These are phyloP conservation scores for Gopherus evgoodei DNA, from an alignment of 2,113 vertebrate genomes.

Conservation along the genomic window DNA sequence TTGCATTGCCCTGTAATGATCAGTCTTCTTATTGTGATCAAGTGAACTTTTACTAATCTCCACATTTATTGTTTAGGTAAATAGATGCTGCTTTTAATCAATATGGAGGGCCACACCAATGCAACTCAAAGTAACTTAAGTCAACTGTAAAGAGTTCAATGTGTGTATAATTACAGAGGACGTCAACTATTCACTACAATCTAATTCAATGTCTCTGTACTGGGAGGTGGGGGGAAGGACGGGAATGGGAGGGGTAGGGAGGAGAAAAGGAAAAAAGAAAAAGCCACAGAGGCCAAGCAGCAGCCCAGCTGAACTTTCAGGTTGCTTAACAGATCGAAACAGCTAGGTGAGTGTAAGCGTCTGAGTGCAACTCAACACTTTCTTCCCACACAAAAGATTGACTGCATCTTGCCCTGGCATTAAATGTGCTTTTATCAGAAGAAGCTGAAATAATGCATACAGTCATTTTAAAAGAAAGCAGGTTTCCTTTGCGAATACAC, in stretches of 20 bases:
- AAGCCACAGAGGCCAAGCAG: slow-evolving; percentile 7
- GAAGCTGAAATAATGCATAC: slow-evolving; percentile 71
- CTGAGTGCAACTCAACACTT: slow-evolving; percentile 11
- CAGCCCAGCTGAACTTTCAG: slow-evolving; percentile 32
- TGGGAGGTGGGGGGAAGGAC: background rate
- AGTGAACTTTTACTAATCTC: slow-evolving; percentile 82
- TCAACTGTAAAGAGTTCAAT: slow-evolving; percentile 80
- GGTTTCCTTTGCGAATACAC: slow-evolving; percentile 60
- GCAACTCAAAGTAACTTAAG: slow-evolving; percentile 80
- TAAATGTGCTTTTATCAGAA: slow-evolving; percentile 71
- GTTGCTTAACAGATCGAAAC: background rate
- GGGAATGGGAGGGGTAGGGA: background rate
- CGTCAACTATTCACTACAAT: slow-evolving; percentile 64
- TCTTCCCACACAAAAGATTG: slow-evolving; percentile 62
- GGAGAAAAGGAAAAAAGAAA: background rate
- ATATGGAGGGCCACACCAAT: slow-evolving; percentile 67
- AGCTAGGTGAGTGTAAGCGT: slow-evolving; percentile 28
- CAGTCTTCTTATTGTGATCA: slow-evolving; percentile 76
- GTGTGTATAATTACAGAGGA: slow-evolving; percentile 79
- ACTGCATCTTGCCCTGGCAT: slow-evolving; percentile 68
- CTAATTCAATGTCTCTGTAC: slow-evolving; percentile 66
- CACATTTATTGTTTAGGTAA: slow-evolving; percentile 79
- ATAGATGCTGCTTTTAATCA: slow-evolving; percentile 83
- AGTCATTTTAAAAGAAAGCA: slow-evolving; percentile 71
- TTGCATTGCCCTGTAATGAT: slow-evolving; percentile 78